Conservation (phyloP, 2,888 invertebrate genomes). For the Heteromyza rotundicornis region DNA sequence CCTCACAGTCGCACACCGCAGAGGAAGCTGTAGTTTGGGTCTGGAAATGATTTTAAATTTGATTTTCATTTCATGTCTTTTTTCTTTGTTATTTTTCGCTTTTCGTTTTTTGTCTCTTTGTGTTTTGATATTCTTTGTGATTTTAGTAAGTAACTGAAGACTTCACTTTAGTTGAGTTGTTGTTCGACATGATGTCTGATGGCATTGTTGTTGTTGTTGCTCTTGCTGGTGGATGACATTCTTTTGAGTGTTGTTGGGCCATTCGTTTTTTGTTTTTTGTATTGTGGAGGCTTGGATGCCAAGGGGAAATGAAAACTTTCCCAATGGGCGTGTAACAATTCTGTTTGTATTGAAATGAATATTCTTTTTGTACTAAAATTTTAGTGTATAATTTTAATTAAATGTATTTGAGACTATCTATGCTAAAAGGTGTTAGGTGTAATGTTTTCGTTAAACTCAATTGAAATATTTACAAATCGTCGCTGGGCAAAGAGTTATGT, state of each 20-base stretch:
- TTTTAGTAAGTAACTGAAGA: not conserved
- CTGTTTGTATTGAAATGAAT: too few relatives aligned
- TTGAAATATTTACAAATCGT: too few relatives aligned
- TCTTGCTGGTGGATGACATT: not conserved
- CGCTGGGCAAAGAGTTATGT: too few relatives aligned
- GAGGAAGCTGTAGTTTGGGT: constrained; percentile 34
- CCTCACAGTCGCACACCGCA: constrained; percentile 49
- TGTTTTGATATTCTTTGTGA: constrained; percentile 19
- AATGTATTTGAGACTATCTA: too few relatives aligned
- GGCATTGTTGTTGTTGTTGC: not conserved
- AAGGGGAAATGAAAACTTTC: not conserved
- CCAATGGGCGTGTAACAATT: not conserved
- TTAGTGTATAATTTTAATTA: too few relatives aligned
- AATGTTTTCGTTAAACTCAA: too few relatives aligned
- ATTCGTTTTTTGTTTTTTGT: not conserved
- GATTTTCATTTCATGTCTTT: too few relatives aligned
- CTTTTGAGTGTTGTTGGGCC: not conserved
- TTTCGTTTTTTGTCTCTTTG: constrained; percentile 11
- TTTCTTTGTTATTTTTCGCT: too few relatives aligned
- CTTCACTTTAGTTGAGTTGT: not conserved
- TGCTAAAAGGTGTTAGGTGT: too few relatives aligned
- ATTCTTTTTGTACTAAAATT: too few relatives aligned
- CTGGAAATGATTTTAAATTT: constrained; percentile 39
- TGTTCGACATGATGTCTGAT: constrained; percentile 1
- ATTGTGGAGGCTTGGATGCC: not conserved